Evolutionary conservation across 2,113 vertebrate species (phyloP).

Genomic region (Ceyx melanurus): DNA sequence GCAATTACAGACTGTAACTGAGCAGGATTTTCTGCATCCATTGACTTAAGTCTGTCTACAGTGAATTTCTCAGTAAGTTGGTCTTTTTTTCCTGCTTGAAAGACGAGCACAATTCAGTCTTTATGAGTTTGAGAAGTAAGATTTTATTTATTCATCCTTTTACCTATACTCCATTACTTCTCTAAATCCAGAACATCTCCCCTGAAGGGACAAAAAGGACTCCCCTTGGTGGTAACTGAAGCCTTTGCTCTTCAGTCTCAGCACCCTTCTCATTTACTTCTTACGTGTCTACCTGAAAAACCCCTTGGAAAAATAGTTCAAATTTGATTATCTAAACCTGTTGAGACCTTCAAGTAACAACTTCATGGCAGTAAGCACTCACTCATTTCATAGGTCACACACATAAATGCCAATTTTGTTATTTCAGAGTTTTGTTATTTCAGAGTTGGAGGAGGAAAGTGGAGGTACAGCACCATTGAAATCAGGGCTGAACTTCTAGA

Average conservation of each 20-base stretch:
- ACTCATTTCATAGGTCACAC: neutral
- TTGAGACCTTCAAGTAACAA: neutral
- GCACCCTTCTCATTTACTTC: neutral
- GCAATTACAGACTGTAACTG: neutral
- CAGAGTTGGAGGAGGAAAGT: neutral
- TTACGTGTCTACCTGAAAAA: neutral
- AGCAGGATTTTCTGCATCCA: neutral
- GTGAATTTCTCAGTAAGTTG: neutral
- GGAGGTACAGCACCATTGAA: neutral
- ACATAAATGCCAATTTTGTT: neutral
- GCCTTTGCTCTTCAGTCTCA: neutral
- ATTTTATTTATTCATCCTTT: neutral
- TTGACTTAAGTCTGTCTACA: neutral
- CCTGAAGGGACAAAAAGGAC: neutral
- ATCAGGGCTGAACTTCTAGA: neutral
- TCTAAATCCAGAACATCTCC: neutral
- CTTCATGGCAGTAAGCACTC: neutral
- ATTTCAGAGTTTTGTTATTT: neutral
- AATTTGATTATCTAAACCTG: neutral
- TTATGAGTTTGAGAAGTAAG: neutral
- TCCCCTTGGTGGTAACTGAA: neutral
- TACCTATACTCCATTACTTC: neutral
- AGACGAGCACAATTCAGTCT: neutral
- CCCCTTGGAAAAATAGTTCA: neutral
- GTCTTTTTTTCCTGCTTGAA: neutral